phyloP scores from a whole-genome alignment of 2,797 vertebrate species.

The Catamblyrhynchus diadema region DNA sequence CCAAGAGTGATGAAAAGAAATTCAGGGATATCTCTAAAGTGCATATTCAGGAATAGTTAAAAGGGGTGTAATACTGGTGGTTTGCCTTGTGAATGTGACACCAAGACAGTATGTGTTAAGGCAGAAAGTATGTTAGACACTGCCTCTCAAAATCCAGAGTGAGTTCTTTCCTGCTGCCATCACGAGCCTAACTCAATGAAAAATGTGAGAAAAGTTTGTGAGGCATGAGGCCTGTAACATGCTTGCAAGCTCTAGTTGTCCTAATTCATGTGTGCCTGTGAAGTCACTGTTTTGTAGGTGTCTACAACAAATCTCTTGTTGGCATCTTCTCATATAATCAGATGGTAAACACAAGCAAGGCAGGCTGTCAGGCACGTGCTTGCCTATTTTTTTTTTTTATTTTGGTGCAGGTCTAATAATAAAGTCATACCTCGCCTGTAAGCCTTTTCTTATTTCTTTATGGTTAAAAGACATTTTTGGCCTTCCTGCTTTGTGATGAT shows the following conservation, averaged over 20 bases:
- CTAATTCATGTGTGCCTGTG: fast-evolving
- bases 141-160: neutral
- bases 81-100: neutral
- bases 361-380: neutral
- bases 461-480: neutral
- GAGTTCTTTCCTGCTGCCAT: neutral
- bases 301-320: neutral
- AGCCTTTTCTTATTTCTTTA: neutral
- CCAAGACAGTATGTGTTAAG: neutral
- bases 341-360: neutral
- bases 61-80: fast-evolving
- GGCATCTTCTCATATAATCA: neutral
- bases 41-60: neutral
- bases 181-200: neutral
- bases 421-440: neutral
- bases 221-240: neutral
- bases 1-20: neutral
- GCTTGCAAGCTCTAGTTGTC: neutral
- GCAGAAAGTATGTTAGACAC: neutral
- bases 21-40: neutral
- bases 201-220: neutral
- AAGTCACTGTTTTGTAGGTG: neutral
- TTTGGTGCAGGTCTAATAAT: neutral
- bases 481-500: neutral
- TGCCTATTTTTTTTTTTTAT: neutral